A percentile compares a stretch with the other conserved stretches of the same genome.
Conservation (phyloP, 2,888 invertebrate species). For the Tromatobia lineatoria region DNA sequence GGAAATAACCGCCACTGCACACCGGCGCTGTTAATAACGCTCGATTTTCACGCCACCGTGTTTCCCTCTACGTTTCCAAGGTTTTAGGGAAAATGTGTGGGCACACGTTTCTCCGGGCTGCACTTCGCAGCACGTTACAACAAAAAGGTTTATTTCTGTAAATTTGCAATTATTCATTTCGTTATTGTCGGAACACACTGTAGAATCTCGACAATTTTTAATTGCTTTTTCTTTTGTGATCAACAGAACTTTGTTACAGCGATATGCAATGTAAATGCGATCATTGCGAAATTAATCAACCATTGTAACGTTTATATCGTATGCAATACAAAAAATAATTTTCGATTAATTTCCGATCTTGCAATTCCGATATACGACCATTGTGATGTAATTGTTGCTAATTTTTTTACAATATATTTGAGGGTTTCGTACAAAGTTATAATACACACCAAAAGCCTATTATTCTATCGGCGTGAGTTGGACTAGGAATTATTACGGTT, state of each 20-base stretch:
- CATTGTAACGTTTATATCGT: not conserved
- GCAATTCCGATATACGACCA: too few species aligned
- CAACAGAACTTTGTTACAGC: not conserved
- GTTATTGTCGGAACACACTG: not conserved
- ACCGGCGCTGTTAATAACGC: slow-evolving; percentile 59
- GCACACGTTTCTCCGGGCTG: slow-evolving; percentile 20
- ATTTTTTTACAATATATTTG: not conserved
- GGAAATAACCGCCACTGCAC: slow-evolving; percentile 39
- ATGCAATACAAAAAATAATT: not conserved
- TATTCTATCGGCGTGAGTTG: not conserved
- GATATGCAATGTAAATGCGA: not conserved
- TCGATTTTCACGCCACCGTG: slow-evolving; percentile 36
- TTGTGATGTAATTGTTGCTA: not conserved
- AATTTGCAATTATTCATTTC: not conserved
- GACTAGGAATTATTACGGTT: slow-evolving; percentile 54
- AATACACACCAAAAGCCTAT: not conserved
- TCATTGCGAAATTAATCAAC: not conserved
- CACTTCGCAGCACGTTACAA: slow-evolving; percentile 6
- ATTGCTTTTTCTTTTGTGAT: not conserved
- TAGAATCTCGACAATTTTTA: not conserved
- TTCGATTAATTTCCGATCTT: not conserved
- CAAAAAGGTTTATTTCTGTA: slow-evolving; percentile 18
- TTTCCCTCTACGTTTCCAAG: slow-evolving; percentile 24
- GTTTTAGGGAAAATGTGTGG: slow-evolving; percentile 32
- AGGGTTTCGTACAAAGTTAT: not conserved